Base-by-base conservation (phyloP, 2,888 invertebrate species). In the Coleophora flavipennella region DNA sequence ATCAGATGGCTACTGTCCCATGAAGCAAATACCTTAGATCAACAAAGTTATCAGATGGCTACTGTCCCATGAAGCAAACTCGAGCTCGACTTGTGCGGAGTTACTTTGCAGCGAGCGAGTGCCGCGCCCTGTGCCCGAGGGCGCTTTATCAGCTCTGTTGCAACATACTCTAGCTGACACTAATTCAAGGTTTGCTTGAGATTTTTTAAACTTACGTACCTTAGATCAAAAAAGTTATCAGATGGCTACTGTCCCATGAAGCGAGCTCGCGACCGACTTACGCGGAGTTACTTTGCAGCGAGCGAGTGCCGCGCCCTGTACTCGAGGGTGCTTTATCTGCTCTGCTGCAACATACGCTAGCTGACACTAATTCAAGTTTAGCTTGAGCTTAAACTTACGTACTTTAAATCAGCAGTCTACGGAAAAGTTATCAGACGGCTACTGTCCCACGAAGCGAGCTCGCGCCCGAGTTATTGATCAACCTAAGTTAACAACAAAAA, bases 381-480 rank as follows among this genome's bases (percentile, higher is more conserved):
- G n/a, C n/a, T n/a, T n/a, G n/a, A n/a, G n/a, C n/a, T n/a, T n/a
- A n/a, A n/a, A n/a, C n/a, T n/a, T n/a, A 27, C 28, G 7, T 27
- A 27, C n/a, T n/a, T n/a, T n/a, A n/a, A n/a, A n/a, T n/a, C n/a
- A n/a, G n/a, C n/a, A n/a, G n/a, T n/a, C n/a, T n/a, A n/a, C n/a
- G n/a, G n/a, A n/a, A n/a, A n/a, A n/a, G n/a, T n/a, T n/a, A n/a
- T 0, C 53, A 80, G 81, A 50, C 80, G 93, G 93, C 80, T 98
- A 3, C 72, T 98, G 39, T 90, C 91, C 69, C 96, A 98, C 65
- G 94, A 97, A 67, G 90, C 95, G n/a, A n/a, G n/a, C n/a, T n/a
- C n/a, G n/a, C n/a, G n/a, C n/a, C n/a, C n/a, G n/a, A n/a, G n/a
- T n/a, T n/a, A n/a, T n/a, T n/a, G n/a, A n/a, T n/a, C n/a, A n/a